These are phyloP conservation scores for Euproctis similis DNA, from an alignment of 2,888 invertebrate species.

Conservation along the genomic window DNA sequence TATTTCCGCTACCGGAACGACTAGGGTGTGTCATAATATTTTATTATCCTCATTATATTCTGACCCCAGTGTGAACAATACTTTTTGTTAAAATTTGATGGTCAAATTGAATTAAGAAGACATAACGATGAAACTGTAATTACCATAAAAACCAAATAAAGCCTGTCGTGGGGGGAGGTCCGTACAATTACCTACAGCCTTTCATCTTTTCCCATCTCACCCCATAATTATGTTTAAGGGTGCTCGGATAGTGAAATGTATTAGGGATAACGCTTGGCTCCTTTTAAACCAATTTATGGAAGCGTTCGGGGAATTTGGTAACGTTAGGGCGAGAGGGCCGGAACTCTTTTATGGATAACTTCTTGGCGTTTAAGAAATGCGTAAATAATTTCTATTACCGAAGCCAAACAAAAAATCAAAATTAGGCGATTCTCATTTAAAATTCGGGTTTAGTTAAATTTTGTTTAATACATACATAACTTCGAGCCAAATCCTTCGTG, in stretches of 20 bases:
- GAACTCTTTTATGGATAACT: constrained; percentile 6
- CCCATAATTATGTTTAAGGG: constrained; percentile 44
- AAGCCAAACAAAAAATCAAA: too few relatives aligned
- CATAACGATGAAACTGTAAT: constrained; percentile 60
- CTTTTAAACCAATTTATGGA: constrained; percentile 16
- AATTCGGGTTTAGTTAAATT: too few relatives aligned
- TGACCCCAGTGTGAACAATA: too few relatives aligned
- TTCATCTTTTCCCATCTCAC: constrained; percentile 44
- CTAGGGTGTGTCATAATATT: too few relatives aligned
- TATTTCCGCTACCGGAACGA: too few relatives aligned
- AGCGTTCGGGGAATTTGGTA: constrained; percentile 5
- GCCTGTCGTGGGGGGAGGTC: constrained; percentile 24
- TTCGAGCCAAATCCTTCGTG: too few relatives aligned
- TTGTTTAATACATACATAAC: too few relatives aligned
- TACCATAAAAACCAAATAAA: constrained; percentile 60
- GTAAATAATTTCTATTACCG: too few relatives aligned
- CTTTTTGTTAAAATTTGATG: constrained; percentile 16
- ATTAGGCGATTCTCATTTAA: too few relatives aligned
- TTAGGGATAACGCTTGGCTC: constrained; percentile 20
- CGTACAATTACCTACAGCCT: constrained; percentile 29
- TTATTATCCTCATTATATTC: too few relatives aligned
- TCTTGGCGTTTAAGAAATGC: too few relatives aligned
- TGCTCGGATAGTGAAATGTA: constrained; percentile 22
- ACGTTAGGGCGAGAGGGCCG: constrained; percentile 4
- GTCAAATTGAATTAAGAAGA: constrained; percentile 64